phyloP scores from a whole-genome alignment of 1,140 invertebrate species.

The Drosophila subpulchrella region DNA sequence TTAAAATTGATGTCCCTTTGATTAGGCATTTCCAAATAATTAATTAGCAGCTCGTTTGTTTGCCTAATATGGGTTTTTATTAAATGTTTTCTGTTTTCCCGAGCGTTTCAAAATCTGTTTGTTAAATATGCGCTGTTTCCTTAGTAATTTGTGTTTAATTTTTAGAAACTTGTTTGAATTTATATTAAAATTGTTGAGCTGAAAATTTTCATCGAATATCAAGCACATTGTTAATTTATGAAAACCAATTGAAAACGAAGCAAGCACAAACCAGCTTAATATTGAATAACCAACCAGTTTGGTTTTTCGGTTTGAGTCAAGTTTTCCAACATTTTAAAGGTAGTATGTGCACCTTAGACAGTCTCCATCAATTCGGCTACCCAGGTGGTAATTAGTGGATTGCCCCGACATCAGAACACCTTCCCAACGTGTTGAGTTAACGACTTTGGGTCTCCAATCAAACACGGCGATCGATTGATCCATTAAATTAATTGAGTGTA shows the following conservation, averaged over 20 bases:
- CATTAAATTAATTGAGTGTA: slow-evolving; percentile 82
- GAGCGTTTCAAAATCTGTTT: slow-evolving; percentile 3
- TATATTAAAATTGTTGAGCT: slow-evolving; percentile 46
- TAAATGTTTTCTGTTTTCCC: slow-evolving; percentile 39
- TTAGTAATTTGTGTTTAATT: slow-evolving; percentile 8
- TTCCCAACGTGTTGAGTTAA: slow-evolving; percentile 41
- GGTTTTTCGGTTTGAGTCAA: not conserved
- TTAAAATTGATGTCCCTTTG: slow-evolving; percentile 70
- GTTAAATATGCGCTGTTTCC: not conserved
- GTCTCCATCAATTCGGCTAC: slow-evolving; percentile 8
- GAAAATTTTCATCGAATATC: slow-evolving; percentile 31
- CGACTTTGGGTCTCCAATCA: slow-evolving; percentile 34
- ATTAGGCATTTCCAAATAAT: slow-evolving; percentile 71
- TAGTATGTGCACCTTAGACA: not conserved
- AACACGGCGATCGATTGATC: slow-evolving; percentile 68
- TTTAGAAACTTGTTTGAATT: slow-evolving; percentile 25
- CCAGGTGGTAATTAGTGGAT: slow-evolving; percentile 51
- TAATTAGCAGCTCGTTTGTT: slow-evolving; percentile 69
- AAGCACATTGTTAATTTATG: slow-evolving; percentile 28
- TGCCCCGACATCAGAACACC: slow-evolving; percentile 15
- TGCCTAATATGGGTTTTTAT: slow-evolving; percentile 68
- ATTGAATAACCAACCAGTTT: slow-evolving; percentile 18
- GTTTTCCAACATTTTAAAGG: slow-evolving; percentile 7
- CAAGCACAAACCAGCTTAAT: slow-evolving; percentile 15
- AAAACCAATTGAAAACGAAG: slow-evolving; percentile 29